Evolutionary conservation across 2,113 vertebrate genomes (phyloP).

Genomic region (Ochotona princeps): DNA sequence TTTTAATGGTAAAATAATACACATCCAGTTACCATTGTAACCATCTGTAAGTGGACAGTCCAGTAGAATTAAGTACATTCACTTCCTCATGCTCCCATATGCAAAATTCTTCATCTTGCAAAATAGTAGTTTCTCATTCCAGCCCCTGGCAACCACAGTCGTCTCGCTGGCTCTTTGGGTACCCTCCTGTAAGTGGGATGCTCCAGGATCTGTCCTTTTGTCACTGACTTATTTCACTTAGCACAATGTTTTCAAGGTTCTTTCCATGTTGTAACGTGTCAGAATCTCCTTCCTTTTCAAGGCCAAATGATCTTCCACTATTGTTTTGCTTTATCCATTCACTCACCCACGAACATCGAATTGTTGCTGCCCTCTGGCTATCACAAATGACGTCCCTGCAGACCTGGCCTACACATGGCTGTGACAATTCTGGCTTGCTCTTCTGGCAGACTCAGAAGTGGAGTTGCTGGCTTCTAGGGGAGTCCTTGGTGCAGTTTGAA

Average conservation of each 20-base stretch:
- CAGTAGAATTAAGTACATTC: too few relatives aligned
- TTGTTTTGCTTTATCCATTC: background rate
- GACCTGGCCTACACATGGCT: background rate
- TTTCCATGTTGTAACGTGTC: background rate
- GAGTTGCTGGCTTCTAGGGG: background rate
- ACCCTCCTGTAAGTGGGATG: background rate
- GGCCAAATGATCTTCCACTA: background rate
- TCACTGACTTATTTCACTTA: background rate
- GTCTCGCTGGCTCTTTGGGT: background rate
- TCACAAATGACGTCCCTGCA: background rate
- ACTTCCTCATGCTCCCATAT: accelerated
- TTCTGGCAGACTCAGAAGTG: background rate
- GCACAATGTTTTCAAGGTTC: too few relatives aligned
- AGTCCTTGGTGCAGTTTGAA: background rate
- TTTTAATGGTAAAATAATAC: background rate
- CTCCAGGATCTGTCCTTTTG: background rate
- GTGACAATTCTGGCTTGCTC: background rate
- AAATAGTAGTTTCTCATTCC: background rate
- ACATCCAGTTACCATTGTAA: too few relatives aligned
- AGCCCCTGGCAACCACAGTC: background rate
- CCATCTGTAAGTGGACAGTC: background rate
- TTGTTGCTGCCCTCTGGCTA: background rate
- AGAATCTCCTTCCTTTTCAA: background rate
- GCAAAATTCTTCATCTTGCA: background rate
- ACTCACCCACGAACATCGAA: background rate